Base-by-base conservation (phyloP, 2,888 invertebrate species). In the Allygus modestus region DNA sequence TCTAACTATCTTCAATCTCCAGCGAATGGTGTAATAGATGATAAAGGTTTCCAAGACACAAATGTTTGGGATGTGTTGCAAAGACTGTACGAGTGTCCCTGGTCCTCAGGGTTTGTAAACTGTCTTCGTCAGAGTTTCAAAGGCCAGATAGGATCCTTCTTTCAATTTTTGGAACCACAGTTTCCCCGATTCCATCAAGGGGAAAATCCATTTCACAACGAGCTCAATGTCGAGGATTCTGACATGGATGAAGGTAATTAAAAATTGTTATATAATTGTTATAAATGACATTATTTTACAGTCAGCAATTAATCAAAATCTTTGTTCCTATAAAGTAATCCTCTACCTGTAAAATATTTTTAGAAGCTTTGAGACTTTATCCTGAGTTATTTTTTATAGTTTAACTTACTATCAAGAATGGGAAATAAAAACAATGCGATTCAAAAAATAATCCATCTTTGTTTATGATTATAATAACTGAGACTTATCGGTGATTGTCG, bases 231-330 rank as follows among this genome's bases (percentile, higher is more conserved):
- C 9, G 79, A 58, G 12, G 31, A 20, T 20, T 31, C 58, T 54
- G 79, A 79, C 15, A 15, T 15, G 54, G 79, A 79, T n/a, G 33
- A 54, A 79, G 79, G 79, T 79, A 54, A 58, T 20, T 31, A 31
- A 15, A 61, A 7, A 61, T 20, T 61, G 17, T 61, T 58, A 9
- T 58, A 23, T 58, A 58, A 58, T 9, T 58, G 37, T 37, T 37
- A 37, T 7, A 58, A 17, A 58, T n/a, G 5, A 17, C 15, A 9
- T 17, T 9, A 9, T 58, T 58, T 58, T 58, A 37, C 4, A 37
- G 37, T 4, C 37, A 37, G 37, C n/a, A n/a, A n/a, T n/a, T n/a
- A n/a, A n/a, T n/a, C n/a, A n/a, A n/a, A n/a, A n/a, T n/a, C n/a
- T n/a, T n/a, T n/a, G n/a, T n/a, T n/a, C n/a, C n/a, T n/a, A n/a